Evolutionary conservation across 2,888 invertebrate species (phyloP).

Genomic region (Anticlea derivata): DNA sequence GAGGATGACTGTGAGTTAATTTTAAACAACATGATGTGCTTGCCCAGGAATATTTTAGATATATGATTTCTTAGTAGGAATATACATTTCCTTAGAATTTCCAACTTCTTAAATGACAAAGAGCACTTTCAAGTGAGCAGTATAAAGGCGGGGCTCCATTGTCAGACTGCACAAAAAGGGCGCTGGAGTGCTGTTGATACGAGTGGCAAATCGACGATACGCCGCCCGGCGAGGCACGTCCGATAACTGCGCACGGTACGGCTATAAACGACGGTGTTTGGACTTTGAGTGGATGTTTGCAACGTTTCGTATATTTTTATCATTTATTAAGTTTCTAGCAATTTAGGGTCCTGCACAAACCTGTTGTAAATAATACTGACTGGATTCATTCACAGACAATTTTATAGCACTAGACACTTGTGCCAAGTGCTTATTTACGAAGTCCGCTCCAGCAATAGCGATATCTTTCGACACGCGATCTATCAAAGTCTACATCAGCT

Average conservation of each 20-base stretch:
- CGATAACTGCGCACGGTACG: neutral
- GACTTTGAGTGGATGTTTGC: too few species aligned
- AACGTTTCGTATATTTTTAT: too few species aligned
- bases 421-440: too few species aligned
- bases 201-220: constrained; percentile 20
- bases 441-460: neutral
- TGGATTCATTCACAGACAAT: too few species aligned
- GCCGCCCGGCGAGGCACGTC: constrained; percentile 1
- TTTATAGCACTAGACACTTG: too few species aligned
- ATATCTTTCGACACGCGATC: constrained; percentile 21
- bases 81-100: constrained; percentile 9
- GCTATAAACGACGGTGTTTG: too few species aligned
- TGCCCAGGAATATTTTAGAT: too few species aligned
- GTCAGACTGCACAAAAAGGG: constrained; percentile 16
- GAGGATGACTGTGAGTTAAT: too few species aligned
- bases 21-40: too few species aligned
- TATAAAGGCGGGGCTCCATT: constrained; percentile 16
- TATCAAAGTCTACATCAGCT: constrained; percentile 25
- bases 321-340: too few species aligned
- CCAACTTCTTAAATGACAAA: constrained; percentile 13
- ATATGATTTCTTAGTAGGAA: neutral
- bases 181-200: constrained; percentile 10
- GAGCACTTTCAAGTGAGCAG: constrained; percentile 15
- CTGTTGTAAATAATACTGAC: too few species aligned
- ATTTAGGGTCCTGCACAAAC: too few species aligned